These are phyloP conservation scores for Lacanobia oleracea DNA, from an alignment of 2,888 invertebrate species.

Conservation along the genomic window DNA sequence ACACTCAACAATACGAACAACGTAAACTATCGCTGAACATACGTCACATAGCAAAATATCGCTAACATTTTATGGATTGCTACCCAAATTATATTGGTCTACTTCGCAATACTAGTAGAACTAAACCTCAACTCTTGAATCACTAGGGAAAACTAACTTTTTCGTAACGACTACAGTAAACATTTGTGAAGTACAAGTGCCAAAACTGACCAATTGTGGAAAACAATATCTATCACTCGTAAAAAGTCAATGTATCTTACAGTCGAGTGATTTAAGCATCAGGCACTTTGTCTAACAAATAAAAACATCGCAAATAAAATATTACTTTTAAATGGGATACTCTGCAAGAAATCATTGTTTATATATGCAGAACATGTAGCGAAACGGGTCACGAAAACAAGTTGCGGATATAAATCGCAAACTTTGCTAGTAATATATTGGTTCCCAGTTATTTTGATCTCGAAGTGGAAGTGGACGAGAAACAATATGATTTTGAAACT, in stretches of 20 bases:
- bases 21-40: constrained; percentile 6
- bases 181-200: not conserved
- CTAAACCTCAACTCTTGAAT: not conserved
- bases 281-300: constrained; percentile 35
- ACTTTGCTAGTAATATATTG: constrained; percentile 25
- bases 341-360: constrained; percentile 50
- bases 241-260: constrained; percentile 1
- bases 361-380: constrained; percentile 45
- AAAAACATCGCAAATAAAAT: constrained; percentile 47
- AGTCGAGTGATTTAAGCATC: constrained; percentile 15
- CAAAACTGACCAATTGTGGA: not conserved
- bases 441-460: constrained; percentile 36
- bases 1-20: constrained; percentile 8
- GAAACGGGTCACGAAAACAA: constrained; percentile 61
- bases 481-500: constrained; percentile 27
- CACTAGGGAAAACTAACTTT: not conserved
- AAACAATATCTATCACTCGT: constrained; percentile 21
- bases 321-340: constrained; percentile 52
- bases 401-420: constrained; percentile 28
- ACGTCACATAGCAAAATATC: not conserved
- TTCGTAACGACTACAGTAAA: not conserved
- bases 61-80: constrained; percentile 18
- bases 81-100: constrained; percentile 23
- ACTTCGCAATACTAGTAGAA: constrained; percentile 9
- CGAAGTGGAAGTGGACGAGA: constrained; percentile 16